Percentiles rank a stretch among this genome's conserved stretches.
These are phyloP conservation scores for Netelia inedita DNA, from an alignment of 2,888 invertebrate species.

Conservation along the genomic window DNA sequence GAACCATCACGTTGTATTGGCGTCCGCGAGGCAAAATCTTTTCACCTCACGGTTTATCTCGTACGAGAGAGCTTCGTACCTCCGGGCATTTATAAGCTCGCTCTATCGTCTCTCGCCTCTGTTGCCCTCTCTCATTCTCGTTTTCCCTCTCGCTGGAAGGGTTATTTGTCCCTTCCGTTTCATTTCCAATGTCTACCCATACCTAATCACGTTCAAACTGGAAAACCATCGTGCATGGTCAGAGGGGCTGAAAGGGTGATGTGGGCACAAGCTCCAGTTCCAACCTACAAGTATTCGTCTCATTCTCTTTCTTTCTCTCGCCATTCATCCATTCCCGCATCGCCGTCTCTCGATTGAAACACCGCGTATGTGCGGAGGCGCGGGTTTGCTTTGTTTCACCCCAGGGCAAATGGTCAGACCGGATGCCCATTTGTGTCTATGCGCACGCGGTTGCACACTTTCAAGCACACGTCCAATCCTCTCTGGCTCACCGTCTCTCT, in stretches of 20 bases:
- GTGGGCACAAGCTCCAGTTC: conserved; percentile 16
- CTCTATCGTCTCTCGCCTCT: not conserved
- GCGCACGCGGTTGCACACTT: not conserved
- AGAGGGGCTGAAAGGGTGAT: conserved; percentile 17
- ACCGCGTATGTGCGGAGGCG: conserved; percentile 18
- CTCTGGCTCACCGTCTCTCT: not conserved
- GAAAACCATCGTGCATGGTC: conserved; percentile 12
- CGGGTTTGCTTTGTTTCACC: conserved; percentile 30
- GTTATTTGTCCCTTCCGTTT: conserved; percentile 80
- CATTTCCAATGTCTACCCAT: conserved; percentile 80
- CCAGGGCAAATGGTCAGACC: conserved; percentile 11
- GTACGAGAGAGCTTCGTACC: conserved; percentile 15
- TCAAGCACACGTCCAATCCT: not conserved
- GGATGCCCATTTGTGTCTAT: conserved; percentile 3
- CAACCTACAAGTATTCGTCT: conserved; percentile 24
- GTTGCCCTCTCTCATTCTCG: not conserved
- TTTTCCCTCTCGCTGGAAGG: conserved; percentile 38
- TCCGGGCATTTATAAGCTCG: conserved; percentile 39
- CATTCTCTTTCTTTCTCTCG: conserved; percentile 6
- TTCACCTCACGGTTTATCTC: not conserved
- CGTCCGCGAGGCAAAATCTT: not conserved
- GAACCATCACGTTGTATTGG: not conserved
- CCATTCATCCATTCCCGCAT: too few species aligned
- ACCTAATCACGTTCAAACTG: conserved; percentile 44
- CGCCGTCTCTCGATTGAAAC: conserved; percentile 41